These are phyloP conservation scores for Macaria notata DNA, from an alignment of 2,888 invertebrate genomes.

Conservation along the genomic window DNA sequence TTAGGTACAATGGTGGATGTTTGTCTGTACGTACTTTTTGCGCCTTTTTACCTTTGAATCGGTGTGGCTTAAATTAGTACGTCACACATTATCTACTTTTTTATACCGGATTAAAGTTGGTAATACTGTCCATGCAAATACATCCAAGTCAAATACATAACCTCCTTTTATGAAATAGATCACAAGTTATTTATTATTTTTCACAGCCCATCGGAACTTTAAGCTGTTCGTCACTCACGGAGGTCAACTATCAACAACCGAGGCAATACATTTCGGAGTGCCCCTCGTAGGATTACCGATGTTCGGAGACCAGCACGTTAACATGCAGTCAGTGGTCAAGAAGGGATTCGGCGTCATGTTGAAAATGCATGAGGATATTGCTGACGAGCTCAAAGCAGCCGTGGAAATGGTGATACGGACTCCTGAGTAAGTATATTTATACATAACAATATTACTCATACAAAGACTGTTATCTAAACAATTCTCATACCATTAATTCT, in stretches of 20 bases:
- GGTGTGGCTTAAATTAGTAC: no score
- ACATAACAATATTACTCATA: background rate
- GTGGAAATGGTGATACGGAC: conserved; percentile 49
- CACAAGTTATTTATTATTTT: no score
- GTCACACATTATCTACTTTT: no score
- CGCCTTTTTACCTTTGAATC: no score
- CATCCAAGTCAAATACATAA: no score
- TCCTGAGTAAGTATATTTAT: conserved; percentile 35
- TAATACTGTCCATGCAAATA: no score
- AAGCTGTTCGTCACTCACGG: conserved; percentile 65
- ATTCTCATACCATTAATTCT: no score
- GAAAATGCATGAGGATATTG: conserved; percentile 45
- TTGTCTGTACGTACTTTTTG: no score
- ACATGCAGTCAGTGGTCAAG: conserved; percentile 49
- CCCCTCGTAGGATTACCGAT: conserved; percentile 64
- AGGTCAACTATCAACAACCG: conserved; percentile 63
- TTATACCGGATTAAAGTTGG: no score
- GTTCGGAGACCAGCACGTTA: conserved; percentile 56
- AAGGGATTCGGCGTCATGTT: conserved; percentile 58
- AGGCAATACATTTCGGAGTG: conserved; percentile 64
- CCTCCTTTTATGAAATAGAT: no score
- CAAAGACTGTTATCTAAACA: no score
- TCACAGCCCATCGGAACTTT: conserved; percentile 55
- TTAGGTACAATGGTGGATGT: no score
- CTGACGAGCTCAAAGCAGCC: conserved; percentile 42